Evolutionary conservation across 2,113 vertebrate genomes (phyloP), one percentile per base, ranked within the genome.

Genomic region (Pseudopipra pipra): DNA sequence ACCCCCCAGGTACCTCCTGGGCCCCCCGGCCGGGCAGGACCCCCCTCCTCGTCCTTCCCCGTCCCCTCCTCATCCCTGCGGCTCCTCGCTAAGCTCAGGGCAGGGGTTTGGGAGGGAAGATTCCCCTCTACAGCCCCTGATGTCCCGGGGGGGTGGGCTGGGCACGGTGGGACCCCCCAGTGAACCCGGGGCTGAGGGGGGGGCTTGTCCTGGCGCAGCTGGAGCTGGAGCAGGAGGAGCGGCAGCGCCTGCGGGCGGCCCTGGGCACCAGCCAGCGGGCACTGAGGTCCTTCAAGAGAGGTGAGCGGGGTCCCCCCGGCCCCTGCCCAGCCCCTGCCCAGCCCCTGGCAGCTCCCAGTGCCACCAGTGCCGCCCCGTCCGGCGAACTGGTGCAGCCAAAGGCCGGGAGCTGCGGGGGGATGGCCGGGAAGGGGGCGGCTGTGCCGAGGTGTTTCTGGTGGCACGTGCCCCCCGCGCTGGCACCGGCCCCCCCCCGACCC

Each of bases 281-380:
- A 4, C 90, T 98, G 54, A 97, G 96, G 83, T 98, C 98, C 93
- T 95, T 98, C 52, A 98, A 98, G 91, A 96, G 95, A 96, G 98
- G 98, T 98, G 83, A 95, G 95, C 25, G 18, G 31, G 56, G 9
- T 21, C 31, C 33, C 35, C 59, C 6, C 1, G 5, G n/a, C n/a
- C n/a, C n/a, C n/a, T n/a, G n/a, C n/a, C n/a, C n/a, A n/a, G 14
- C 43, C 31, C 43, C 43, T 18, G 16, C 43, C 44, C 39, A 15
- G 19, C 35, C 24, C 19, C 31, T 3, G 30, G 25, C 71, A 39
- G 37, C 49, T n/a, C 44, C 75, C 72, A 6, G 59, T 44, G 46
- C 49, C 74, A 28, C 68, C 71, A 65, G 67, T 35, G 49, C n/a
- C 33, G 24, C 39, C 63, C 62, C 21, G 8, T 11, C 14, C 41